Percentiles rank a stretch among this genome's conserved stretches.
These are phyloP conservation scores for Macaca mulatta DNA, from an alignment of 2,113 vertebrate genomes.

Conservation along the genomic window DNA sequence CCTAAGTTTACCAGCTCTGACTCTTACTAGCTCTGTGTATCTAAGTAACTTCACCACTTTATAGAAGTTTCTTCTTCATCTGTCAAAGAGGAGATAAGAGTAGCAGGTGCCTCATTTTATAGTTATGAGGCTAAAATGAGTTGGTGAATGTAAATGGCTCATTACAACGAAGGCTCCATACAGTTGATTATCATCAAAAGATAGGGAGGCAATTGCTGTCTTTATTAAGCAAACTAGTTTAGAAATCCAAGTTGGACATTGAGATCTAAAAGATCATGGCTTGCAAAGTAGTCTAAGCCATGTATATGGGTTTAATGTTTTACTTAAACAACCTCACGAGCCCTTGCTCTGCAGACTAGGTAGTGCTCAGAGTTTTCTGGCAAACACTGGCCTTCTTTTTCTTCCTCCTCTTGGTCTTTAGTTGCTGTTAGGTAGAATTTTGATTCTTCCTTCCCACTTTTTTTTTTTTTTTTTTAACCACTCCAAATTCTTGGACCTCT, in stretches of 20 bases:
- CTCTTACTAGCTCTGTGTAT: not conserved
- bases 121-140: not conserved
- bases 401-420: not conserved
- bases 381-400: slow-evolving; percentile 28
- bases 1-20: not conserved
- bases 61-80: not conserved
- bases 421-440: not conserved
- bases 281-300: not conserved
- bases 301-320: not conserved
- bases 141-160: not conserved
- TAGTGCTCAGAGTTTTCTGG: not conserved
- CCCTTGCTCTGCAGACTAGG: not conserved
- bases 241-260: not conserved
- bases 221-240: not conserved
- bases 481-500: slow-evolving; percentile 8
- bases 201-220: not conserved
- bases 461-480: not conserved
- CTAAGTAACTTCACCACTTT: not conserved
- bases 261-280: not conserved
- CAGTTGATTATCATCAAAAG: not conserved
- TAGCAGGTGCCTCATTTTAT: not conserved
- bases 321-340: not conserved
- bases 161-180: not conserved
- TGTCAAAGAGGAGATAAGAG: not conserved
- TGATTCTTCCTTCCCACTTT: not conserved